Conservation (phyloP, 2,888 invertebrate genomes). For the Mactromeris polynyma region DNA sequence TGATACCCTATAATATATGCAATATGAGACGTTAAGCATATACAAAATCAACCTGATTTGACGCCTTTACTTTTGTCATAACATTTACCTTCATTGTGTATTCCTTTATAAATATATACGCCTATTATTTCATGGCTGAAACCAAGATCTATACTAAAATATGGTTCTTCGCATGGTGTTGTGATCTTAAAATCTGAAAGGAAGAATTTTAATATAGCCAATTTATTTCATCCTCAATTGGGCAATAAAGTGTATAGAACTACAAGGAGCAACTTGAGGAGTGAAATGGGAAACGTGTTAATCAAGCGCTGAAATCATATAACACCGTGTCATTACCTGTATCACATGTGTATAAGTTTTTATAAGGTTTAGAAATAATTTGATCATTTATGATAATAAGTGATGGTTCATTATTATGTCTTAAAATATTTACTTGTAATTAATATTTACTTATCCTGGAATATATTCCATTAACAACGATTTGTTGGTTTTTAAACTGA, state of each 20-base stretch:
- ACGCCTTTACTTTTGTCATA: too few species aligned
- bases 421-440: too few species aligned
- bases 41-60: too few species aligned
- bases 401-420: too few species aligned
- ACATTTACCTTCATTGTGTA: not conserved
- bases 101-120: not conserved
- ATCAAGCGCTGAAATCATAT: not conserved
- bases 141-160: constrained; percentile 31
- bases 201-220: not conserved
- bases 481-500: not conserved
- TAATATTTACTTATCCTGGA: not conserved
- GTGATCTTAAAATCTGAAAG: constrained; percentile 22
- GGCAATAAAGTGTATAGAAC: not conserved
- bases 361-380: not conserved
- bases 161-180: constrained; percentile 17
- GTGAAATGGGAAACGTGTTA: not conserved
- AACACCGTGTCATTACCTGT: not conserved
- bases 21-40: too few species aligned
- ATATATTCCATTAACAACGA: constrained; percentile 12
- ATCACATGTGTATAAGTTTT: not conserved
- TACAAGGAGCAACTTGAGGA: not conserved
- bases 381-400: not conserved
- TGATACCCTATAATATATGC: too few species aligned
- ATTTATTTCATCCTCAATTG: not conserved
- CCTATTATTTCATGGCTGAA: constrained; percentile 9